Evolutionary conservation across 1,140 invertebrate genomes (phyloP).

Genomic region (Leptonema lineaticorne): DNA sequence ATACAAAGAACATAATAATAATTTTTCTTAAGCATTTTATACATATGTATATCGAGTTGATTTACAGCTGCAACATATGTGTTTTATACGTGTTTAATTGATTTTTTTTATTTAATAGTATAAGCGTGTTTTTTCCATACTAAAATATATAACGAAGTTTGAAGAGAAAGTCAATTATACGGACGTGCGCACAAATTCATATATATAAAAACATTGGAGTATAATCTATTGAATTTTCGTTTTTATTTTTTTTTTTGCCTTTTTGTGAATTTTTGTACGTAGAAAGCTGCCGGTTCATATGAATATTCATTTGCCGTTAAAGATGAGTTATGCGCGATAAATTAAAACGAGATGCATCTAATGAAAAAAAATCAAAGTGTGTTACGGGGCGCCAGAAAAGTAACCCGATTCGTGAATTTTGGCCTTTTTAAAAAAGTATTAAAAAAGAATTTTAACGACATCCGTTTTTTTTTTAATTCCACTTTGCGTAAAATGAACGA

Average conservation of each 20-base stretch:
- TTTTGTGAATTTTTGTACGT: neutral
- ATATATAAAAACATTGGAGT: too few species aligned
- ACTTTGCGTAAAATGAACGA: neutral
- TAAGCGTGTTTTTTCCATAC: too few species aligned
- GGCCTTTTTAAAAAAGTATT: neutral
- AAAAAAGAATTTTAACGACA: conserved; percentile 7
- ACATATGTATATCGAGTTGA: conserved; percentile 4
- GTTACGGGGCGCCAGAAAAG: neutral
- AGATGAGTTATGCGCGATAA: conserved; percentile 14
- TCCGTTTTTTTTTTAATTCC: neutral
- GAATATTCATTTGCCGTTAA: conserved; percentile 10
- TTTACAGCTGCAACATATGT: conserved; percentile 3
- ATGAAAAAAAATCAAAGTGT: conserved; percentile 6
- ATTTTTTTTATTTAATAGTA: conserved; percentile 12
- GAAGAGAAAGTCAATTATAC: conserved; percentile 15
- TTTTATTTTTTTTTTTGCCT: neutral
- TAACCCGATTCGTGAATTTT: neutral
- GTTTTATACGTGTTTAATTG: conserved; percentile 6
- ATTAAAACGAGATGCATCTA: conserved; percentile 6
- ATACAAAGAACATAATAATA: conserved; percentile 4
- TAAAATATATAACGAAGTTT: neutral
- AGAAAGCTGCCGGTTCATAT: neutral
- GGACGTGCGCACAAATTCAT: too few species aligned
- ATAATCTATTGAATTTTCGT: neutral
- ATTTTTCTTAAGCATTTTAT: neutral